phyloP scores from a whole-genome alignment of 2,888 invertebrate species.

The Phytoseiulus persimilis region DNA sequence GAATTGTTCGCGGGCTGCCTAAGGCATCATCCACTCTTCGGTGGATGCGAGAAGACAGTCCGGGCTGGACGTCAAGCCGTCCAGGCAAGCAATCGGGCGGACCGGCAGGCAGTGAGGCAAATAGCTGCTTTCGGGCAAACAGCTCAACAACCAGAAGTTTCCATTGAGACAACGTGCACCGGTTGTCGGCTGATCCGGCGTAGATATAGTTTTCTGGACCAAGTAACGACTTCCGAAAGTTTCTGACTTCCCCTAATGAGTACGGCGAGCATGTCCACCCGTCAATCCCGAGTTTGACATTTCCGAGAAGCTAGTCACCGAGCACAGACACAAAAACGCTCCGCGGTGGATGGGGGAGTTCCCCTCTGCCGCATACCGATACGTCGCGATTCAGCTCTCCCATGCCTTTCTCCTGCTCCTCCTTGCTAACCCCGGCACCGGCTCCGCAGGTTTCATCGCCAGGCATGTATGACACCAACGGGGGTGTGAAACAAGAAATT shows the following conservation, averaged over 20 bases:
- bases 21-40: not conserved
- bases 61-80: not conserved
- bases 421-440: too few species aligned
- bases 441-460: conserved; percentile 41
- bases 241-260: not conserved
- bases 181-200: not conserved
- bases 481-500: conserved; percentile 80
- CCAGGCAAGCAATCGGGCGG: not conserved
- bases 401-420: too few species aligned
- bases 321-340: too few species aligned
- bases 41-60: not conserved
- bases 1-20: not conserved
- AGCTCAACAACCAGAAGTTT: not conserved
- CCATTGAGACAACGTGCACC: not conserved
- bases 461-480: conserved; percentile 42
- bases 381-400: too few species aligned
- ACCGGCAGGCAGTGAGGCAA: not conserved
- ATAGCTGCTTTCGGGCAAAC: not conserved
- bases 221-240: not conserved
- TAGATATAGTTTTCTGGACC: not conserved
- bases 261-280: not conserved
- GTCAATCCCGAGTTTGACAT: not conserved
- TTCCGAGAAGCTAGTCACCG: not conserved
- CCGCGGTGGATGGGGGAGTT: too few species aligned
- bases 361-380: too few species aligned